Evolutionary conservation across 2,797 vertebrate species (phyloP).

Genomic region (Pampus argenteus): DNA sequence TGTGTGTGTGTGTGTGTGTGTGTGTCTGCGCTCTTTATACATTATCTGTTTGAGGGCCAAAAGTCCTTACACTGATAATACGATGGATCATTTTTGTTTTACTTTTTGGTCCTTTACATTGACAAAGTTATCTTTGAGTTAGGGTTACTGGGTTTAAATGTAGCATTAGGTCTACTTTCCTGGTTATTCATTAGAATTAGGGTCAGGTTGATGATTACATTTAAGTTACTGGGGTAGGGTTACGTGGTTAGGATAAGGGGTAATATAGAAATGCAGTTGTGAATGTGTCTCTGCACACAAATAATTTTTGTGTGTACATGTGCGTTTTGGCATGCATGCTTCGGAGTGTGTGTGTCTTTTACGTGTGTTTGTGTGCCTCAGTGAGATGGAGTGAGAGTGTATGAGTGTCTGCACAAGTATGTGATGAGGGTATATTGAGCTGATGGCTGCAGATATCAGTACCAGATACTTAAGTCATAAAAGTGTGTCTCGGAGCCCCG

Average conservation of each 20-base stretch:
- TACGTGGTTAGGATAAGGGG: conserved; percentile 18
- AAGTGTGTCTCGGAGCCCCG: conserved; percentile 79
- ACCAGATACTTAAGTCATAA: conserved; percentile 82
- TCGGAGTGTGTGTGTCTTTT: conserved; percentile 13
- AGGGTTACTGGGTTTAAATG: conserved; percentile 22
- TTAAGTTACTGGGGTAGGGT: conserved; percentile 20
- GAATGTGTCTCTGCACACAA: neutral
- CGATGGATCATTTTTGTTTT: neutral
- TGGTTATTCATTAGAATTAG: neutral
- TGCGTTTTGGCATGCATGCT: neutral
- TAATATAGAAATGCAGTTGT: neutral
- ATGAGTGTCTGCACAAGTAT: conserved; percentile 65
- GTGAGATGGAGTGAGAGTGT: conserved; percentile 39
- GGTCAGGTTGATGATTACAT: conserved; percentile 28
- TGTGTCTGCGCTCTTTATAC: neutral
- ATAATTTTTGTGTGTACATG: conserved; percentile 3
- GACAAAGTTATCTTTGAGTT: neutral
- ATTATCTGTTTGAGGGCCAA: conserved; percentile 3
- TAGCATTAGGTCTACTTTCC: neutral
- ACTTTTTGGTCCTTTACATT: neutral
- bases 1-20: neutral
- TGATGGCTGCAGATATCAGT: conserved; percentile 82
- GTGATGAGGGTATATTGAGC: conserved; percentile 72
- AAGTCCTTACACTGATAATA: neutral
- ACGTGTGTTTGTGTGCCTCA: conserved; percentile 23